phyloP scores from a whole-genome alignment of 2,113 vertebrate species.

The human region DNA sequence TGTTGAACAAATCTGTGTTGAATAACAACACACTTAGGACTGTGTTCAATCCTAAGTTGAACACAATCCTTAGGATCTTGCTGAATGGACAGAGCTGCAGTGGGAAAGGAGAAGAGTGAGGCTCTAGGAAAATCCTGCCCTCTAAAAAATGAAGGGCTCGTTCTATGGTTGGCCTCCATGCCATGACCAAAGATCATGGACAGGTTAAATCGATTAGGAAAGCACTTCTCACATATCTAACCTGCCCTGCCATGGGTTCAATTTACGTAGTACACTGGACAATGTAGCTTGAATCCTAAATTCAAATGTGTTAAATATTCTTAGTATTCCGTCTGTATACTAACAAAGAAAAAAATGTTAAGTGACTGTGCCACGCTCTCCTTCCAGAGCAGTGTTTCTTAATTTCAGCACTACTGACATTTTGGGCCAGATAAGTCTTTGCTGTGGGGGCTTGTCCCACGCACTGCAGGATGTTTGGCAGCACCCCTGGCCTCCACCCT shows the following conservation, averaged over 20 bases:
- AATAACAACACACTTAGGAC: too few species aligned
- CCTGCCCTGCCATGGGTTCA: background rate
- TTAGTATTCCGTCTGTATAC: background rate
- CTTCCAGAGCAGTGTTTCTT: background rate
- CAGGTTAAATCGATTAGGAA: background rate
- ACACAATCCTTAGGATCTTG: too few species aligned
- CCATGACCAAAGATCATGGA: background rate
- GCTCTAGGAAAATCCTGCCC: background rate
- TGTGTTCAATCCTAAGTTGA: too few species aligned
- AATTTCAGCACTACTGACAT: background rate
- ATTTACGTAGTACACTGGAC: background rate
- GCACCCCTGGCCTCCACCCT: background rate
- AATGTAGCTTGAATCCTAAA: background rate
- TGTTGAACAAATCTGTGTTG: background rate
- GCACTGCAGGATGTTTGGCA: background rate
- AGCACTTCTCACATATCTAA: background rate
- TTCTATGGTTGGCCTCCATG: background rate
- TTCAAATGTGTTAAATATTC: background rate
- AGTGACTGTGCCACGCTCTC: background rate
- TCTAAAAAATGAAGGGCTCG: background rate
- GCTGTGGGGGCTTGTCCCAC: background rate
- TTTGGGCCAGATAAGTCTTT: background rate
- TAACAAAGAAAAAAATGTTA: background rate
- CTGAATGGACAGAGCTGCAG: background rate
- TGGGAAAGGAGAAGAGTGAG: background rate